These are phyloP conservation scores for Bombus confusus DNA, from an alignment of 1,140 invertebrate genomes.

Conservation along the genomic window DNA sequence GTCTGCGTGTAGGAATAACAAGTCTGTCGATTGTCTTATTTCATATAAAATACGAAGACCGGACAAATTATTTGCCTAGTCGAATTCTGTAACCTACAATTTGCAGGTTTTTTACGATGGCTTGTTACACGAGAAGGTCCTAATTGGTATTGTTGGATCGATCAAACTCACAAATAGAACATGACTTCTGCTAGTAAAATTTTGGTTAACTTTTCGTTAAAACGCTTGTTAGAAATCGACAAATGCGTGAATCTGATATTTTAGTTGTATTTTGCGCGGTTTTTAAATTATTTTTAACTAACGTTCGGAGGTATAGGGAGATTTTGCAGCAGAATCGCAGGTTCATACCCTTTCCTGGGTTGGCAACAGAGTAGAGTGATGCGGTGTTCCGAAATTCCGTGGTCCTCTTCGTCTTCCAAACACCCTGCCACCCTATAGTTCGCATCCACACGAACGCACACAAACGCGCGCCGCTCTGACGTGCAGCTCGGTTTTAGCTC, in stretches of 20 bases:
- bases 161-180: background rate
- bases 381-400: conserved; percentile 76
- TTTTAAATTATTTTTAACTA: background rate
- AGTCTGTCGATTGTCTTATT: background rate
- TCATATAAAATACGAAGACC: background rate
- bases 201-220: too few species aligned
- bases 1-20: background rate
- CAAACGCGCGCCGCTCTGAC: conserved; percentile 38
- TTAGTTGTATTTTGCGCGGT: background rate
- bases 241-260: background rate
- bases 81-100: too few species aligned
- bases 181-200: too few species aligned
- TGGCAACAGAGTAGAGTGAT: conserved; percentile 68
- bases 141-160: background rate
- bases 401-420: conserved; percentile 77
- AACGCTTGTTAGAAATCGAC: background rate
- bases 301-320: background rate
- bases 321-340: background rate
- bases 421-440: conserved; percentile 69
- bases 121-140: background rate
- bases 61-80: background rate
- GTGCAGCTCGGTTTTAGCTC: conserved; percentile 66
- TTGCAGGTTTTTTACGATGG: background rate
- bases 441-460: conserved; percentile 41
- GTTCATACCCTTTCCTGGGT: conserved; percentile 67